These are phyloP conservation scores for Drosophila nigrodunni DNA, from an alignment of 1,140 invertebrate species.

Conservation along the genomic window DNA sequence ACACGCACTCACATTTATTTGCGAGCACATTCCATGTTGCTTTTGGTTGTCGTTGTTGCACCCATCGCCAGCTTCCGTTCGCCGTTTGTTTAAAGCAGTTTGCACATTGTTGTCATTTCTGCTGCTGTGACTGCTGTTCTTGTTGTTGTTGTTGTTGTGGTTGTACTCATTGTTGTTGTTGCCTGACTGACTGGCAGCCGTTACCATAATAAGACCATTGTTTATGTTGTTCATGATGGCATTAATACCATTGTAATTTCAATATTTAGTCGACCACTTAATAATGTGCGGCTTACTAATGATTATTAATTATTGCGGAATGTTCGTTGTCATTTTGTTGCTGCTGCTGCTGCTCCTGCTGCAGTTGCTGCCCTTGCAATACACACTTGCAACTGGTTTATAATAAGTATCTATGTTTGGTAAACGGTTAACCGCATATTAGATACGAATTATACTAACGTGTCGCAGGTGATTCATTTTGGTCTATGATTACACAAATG, in stretches of 20 bases:
- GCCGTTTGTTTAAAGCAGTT: slow-evolving; percentile 73
- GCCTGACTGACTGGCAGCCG: slow-evolving; percentile 42
- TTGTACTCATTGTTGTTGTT: slow-evolving; percentile 17
- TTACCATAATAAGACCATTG: slow-evolving; percentile 70
- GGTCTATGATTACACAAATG: slow-evolving; percentile 26
- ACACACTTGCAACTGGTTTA: slow-evolving; percentile 3
- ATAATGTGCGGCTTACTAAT: slow-evolving; percentile 81
- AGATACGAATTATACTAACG: slow-evolving; percentile 50
- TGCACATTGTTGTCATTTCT: slow-evolving; percentile 73
- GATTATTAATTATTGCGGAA: slow-evolving; percentile 81
- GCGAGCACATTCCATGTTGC: slow-evolving; percentile 41
- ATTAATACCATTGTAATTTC: slow-evolving; percentile 79
- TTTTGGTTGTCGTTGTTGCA: slow-evolving; percentile 31
- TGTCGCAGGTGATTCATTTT: slow-evolving; percentile 48
- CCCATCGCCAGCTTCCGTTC: slow-evolving; percentile 41
- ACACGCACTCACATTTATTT: neutral
- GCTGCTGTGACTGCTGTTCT: slow-evolving; percentile 27
- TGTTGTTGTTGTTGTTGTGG: slow-evolving; percentile 26
- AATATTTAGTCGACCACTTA: slow-evolving; percentile 81
- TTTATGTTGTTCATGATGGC: slow-evolving; percentile 75
- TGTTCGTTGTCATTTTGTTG: slow-evolving; percentile 53
- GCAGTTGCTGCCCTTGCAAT: neutral
- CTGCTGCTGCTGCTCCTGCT: slow-evolving; percentile 1
- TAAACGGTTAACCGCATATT: slow-evolving; percentile 68
- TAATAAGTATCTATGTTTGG: slow-evolving; percentile 18